Percentiles rank a stretch among this genome's conserved stretches.
Conservation (phyloP, 2,797 vertebrate genomes). For the Crocodylus rhombifer region DNA sequence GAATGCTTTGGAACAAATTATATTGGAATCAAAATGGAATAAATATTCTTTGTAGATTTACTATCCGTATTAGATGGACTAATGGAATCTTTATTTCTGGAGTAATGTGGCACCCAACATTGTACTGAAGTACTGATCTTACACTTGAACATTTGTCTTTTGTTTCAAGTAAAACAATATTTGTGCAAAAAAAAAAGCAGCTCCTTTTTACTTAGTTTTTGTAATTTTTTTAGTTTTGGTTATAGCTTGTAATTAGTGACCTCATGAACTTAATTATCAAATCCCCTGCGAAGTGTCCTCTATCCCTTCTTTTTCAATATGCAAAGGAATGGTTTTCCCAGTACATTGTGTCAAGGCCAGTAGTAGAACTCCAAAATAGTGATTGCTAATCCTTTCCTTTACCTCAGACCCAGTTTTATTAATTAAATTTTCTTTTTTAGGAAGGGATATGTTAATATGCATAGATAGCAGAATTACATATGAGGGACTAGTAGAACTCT, state of each 20-base stretch:
- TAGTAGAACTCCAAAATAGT: neutral
- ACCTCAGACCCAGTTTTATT: neutral
- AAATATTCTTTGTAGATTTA: neutral
- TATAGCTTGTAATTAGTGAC: neutral
- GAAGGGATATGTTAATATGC: neutral
- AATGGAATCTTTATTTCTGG: constrained; percentile 34
- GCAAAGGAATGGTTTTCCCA: neutral
- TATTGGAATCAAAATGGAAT: constrained; percentile 29
- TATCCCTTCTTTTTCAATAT: neutral
- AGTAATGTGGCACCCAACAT: constrained; percentile 30
- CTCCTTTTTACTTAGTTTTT: neutral
- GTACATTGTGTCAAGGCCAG: neutral
- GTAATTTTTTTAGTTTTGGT: neutral
- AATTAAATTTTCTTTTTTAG: neutral
- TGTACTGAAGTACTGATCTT: constrained; percentile 49
- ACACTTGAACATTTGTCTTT: neutral
- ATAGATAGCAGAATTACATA: neutral
- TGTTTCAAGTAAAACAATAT: constrained; percentile 3
- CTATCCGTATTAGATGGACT: constrained; percentile 29
- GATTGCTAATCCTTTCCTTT: neutral
- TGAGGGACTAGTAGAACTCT: neutral
- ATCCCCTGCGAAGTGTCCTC: neutral
- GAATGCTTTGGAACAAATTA: constrained; percentile 16
- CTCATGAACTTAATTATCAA: neutral
- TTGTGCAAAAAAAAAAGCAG: neutral